Conservation (phyloP, 2,113 vertebrate genomes). For the Rhineura floridana region DNA sequence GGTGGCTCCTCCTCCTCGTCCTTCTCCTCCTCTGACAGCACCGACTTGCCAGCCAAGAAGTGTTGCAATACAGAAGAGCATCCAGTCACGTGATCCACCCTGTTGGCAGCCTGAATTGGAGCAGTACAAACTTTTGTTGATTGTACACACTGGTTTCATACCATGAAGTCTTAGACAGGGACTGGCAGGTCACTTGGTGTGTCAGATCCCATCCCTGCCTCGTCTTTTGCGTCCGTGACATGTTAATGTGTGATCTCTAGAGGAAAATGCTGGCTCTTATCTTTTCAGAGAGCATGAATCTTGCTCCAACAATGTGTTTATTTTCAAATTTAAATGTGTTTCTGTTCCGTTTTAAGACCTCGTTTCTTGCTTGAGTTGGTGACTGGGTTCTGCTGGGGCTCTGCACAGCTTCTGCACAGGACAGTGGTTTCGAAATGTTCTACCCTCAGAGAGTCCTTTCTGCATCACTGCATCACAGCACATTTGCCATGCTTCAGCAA, state of each 20-base stretch:
- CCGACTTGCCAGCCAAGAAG: background rate
- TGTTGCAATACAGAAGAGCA: background rate
- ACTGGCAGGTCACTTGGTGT: background rate
- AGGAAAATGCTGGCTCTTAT: background rate
- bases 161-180: background rate
- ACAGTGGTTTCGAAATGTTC: background rate
- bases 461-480: background rate
- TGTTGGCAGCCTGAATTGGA: background rate
- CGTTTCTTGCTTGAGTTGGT: background rate
- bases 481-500: background rate
- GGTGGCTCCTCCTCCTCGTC: too few relatives aligned
- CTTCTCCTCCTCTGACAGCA: too few relatives aligned
- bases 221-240: background rate
- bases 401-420: background rate
- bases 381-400: slow-evolving; percentile 25
- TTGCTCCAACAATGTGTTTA: background rate
- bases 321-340: slow-evolving; percentile 3
- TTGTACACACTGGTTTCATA: background rate
- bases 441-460: too few relatives aligned
- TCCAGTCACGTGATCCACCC: background rate
- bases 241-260: slow-evolving; percentile 24
- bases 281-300: background rate
- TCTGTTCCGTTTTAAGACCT: background rate
- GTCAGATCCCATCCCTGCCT: background rate
- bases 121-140: slow-evolving; percentile 8